These are phyloP conservation scores for Heliconius erato DNA, from an alignment of 2,888 invertebrate genomes.

Conservation along the genomic window DNA sequence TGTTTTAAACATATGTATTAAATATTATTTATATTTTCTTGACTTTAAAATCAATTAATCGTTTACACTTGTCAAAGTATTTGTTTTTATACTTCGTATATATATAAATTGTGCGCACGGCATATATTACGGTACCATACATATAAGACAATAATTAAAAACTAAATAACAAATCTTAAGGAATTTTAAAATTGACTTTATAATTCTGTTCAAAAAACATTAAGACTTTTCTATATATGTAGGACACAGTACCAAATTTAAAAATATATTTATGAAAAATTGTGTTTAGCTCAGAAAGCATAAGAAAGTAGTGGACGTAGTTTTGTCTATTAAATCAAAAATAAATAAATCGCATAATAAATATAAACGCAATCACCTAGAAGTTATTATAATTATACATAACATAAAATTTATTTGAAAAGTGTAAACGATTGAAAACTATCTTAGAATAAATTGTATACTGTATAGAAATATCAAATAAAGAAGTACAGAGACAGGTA, in stretches of 20 bases:
- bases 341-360: neutral
- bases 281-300: too few species aligned
- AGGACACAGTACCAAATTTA: neutral
- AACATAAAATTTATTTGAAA: neutral
- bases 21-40: conserved; percentile 28
- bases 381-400: neutral
- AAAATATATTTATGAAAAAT: too few species aligned
- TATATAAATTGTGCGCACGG: neutral
- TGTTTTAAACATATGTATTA: neutral
- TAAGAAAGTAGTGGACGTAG: too few species aligned
- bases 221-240: neutral
- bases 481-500: conserved; percentile 41
- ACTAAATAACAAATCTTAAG: neutral
- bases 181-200: neutral
- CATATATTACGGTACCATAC: neutral
- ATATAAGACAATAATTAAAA: neutral
- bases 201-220: neutral
- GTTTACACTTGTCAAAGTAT: conserved; percentile 22
- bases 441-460: conserved; percentile 8
- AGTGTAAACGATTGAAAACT: conserved; percentile 11
- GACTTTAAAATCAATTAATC: conserved; percentile 17
- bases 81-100: neutral
- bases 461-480: conserved; percentile 28
- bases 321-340: neutral
- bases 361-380: neutral